Evolutionary conservation across 2,888 invertebrate genomes (phyloP), one percentile per base, ranked within the genome.

Genomic region (Lamproptera curius): DNA sequence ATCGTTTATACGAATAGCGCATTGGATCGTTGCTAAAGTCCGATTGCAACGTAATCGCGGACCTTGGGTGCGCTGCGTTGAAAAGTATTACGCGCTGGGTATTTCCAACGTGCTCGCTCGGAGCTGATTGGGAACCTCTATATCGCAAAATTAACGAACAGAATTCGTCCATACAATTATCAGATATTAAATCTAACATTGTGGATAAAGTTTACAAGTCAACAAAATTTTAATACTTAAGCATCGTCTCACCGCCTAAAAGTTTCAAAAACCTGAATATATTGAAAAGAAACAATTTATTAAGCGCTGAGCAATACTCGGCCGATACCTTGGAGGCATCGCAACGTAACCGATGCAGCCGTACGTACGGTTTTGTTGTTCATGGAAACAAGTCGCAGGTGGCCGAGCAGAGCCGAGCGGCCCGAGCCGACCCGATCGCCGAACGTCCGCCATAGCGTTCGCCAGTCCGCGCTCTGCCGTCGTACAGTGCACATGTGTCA

Each of bases 391-490:
- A 76, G 80, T 76, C 79, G 85, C 86, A 86, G 86, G 85, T 85
- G 85, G 84, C 82, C 76, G 75, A 68, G 59, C 62, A 59, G 57
- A 53, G 51, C 67, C 75, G 76, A 70, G 54, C 58, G 31, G 39
- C 50, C 59, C 65, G 65, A 60, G 50, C 54, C 46, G 37, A 16
- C 40, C 68, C 72, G 76, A 70, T 52, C 55, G 51, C 62, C 63
- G 59, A 65, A 68, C 69, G 70, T 64, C 45, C 49, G 52, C 39
- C 41, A 52, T 55, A 59, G 59, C 58, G 58, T 56, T 59, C 64
- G 68, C 74, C 80, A 87, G 87, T 87, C 83, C 75, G 76, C 80
- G 80, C 73, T 77, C 78, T 82, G 81, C 84, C 76, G 65, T 81
- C 79, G 70, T 64, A 63, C 73, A 64, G 73, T 55, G 52, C 62